phyloP scores from a whole-genome alignment of 2,113 vertebrate species.

The Poeciliopsis turrubarensis region DNA sequence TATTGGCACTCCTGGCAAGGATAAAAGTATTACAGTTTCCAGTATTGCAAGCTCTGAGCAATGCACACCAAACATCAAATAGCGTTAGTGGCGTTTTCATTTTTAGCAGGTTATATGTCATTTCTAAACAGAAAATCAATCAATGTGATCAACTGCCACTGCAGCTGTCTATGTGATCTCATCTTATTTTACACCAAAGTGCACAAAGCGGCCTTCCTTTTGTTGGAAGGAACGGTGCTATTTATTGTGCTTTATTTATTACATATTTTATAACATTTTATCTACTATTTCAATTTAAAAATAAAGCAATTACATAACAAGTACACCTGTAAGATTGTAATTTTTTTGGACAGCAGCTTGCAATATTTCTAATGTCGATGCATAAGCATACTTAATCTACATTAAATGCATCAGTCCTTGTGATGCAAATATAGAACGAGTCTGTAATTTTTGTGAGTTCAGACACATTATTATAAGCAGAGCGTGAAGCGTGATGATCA shows the following conservation, averaged over 20 bases:
- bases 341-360: neutral
- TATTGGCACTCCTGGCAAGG: slow-evolving; percentile 44
- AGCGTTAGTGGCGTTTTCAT: slow-evolving; percentile 24
- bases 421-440: slow-evolving; percentile 55
- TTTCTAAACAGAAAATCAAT: slow-evolving; percentile 41
- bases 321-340: neutral
- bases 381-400: slow-evolving; percentile 6
- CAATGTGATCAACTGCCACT: slow-evolving; percentile 27
- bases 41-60: slow-evolving; percentile 20
- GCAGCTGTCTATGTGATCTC: slow-evolving; percentile 20
- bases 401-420: neutral
- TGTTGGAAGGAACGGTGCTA: neutral
- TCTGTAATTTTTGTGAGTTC: slow-evolving; percentile 49
- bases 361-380: slow-evolving; percentile 1
- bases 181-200: neutral
- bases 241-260: neutral
- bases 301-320: neutral
- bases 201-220: neutral
- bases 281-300: too few species aligned
- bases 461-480: slow-evolving; percentile 59
- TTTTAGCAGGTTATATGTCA: slow-evolving; percentile 25
- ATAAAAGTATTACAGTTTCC: slow-evolving; percentile 31
- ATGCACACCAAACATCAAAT: slow-evolving; percentile 19
- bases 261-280: too few species aligned
- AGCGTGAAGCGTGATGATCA: slow-evolving; percentile 49